These are phyloP conservation scores for Mylabris sibirica DNA, from an alignment of 2,888 invertebrate genomes.

Conservation along the genomic window DNA sequence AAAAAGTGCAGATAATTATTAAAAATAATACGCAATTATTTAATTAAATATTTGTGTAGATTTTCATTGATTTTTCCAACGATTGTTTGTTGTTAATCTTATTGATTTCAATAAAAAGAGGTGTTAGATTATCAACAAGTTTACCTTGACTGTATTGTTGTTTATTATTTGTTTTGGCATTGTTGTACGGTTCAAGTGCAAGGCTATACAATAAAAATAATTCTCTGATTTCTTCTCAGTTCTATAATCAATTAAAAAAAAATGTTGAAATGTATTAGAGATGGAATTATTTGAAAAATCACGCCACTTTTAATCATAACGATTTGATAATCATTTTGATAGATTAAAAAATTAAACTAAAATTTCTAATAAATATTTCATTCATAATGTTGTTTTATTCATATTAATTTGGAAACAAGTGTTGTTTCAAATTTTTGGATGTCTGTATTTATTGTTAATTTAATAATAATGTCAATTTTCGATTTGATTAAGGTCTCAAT, in stretches of 20 bases:
- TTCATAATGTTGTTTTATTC: not conserved
- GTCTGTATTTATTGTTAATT: not conserved
- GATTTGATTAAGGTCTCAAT: constrained; percentile 69
- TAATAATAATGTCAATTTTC: no score
- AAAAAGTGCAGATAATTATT: no score
- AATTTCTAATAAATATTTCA: not conserved
- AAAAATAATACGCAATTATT: not conserved
- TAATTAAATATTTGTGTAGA: not conserved
- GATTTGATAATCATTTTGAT: not conserved
- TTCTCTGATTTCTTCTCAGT: constrained; percentile 15
- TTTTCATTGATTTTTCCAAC: not conserved
- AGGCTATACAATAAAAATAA: constrained; percentile 46
- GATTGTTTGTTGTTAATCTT: not conserved
- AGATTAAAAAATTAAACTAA: not conserved
- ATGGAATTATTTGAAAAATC: no score
- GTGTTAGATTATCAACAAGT: not conserved
- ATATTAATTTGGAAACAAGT: not conserved
- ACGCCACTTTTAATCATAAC: not conserved
- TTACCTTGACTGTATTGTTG: constrained; percentile 44
- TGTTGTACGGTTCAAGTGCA: constrained; percentile 53
- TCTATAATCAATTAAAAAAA: no score
- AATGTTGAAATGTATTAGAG: no score
- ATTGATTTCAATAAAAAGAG: not conserved
- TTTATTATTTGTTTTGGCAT: constrained; percentile 39
- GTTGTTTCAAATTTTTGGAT: not conserved